phyloP scores from a whole-genome alignment of 2,888 invertebrate species.

The Oscheius onirici region DNA sequence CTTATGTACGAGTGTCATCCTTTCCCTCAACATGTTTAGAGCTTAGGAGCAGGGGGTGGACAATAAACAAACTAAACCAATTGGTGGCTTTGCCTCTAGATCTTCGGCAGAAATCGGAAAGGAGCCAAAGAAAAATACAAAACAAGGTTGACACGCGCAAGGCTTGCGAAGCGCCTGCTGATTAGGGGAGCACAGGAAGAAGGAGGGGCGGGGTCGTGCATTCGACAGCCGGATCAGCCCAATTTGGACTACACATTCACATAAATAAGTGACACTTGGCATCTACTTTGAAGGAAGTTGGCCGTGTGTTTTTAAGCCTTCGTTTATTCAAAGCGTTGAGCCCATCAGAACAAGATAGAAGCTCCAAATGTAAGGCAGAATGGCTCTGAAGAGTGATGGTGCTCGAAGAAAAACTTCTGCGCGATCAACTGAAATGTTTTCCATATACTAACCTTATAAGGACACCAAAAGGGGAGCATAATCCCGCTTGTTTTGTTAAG shows the following conservation, averaged over 20 bases:
- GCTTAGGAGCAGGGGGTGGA: background rate
- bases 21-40: constrained; percentile 1
- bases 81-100: background rate
- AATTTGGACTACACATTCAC: constrained; percentile 30
- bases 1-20: background rate
- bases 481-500: constrained; percentile 29
- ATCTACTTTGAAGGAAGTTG: constrained; percentile 6
- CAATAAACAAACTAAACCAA: constrained; percentile 24
- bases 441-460: background rate
- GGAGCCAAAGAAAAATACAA: background rate
- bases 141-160: background rate
- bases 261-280: constrained; percentile 29
- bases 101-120: constrained; percentile 8
- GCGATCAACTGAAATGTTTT: no score
- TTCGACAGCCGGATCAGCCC: constrained; percentile 33
- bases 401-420: no score
- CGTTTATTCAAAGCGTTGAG: no score
- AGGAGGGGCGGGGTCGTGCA: constrained; percentile 30
- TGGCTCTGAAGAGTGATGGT: no score
- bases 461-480: background rate
- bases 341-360: no score
- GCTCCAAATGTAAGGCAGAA: no score
- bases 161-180: constrained; percentile 22
- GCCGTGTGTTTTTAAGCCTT: no score
- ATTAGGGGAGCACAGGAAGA: constrained; percentile 32